phyloP scores from a whole-genome alignment of 2,113 vertebrate genomes.

The Neopipo cinnamomea region DNA sequence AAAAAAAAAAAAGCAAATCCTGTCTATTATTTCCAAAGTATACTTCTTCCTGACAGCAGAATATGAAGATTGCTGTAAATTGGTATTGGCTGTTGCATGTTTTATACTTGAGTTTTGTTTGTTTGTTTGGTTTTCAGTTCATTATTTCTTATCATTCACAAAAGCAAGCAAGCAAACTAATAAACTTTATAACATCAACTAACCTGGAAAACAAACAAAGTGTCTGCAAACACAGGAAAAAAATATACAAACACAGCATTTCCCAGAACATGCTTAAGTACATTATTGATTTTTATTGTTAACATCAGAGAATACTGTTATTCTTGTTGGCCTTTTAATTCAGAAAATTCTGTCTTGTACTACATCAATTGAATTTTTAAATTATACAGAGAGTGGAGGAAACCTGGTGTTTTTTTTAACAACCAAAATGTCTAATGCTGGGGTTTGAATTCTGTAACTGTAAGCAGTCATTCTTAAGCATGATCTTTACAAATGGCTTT shows the following conservation, averaged over 20 bases:
- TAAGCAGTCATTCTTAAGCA: neutral
- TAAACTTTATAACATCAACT: neutral
- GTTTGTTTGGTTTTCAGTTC: neutral
- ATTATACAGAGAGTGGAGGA: neutral
- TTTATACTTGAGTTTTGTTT: neutral
- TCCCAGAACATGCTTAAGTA: neutral
- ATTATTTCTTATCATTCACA: neutral
- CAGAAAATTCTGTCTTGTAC: neutral
- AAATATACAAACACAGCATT: neutral
- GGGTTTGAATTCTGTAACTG: neutral
- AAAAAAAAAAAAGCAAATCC: neutral
- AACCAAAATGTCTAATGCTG: neutral
- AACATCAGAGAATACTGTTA: neutral
- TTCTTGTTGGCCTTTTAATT: neutral
- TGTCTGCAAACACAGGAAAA: neutral
- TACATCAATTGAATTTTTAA: neutral
- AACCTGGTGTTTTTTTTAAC: neutral
- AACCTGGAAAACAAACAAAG: neutral
- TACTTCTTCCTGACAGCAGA: neutral
- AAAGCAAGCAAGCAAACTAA: neutral
- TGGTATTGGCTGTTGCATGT: neutral
- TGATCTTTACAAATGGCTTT: neutral
- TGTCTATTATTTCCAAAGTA: neutral
- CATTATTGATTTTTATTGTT: neutral
- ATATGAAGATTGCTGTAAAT: neutral